These are phyloP conservation scores for Benthosema pterotum DNA, from an alignment of 2,797 vertebrate genomes.

Conservation along the genomic window DNA sequence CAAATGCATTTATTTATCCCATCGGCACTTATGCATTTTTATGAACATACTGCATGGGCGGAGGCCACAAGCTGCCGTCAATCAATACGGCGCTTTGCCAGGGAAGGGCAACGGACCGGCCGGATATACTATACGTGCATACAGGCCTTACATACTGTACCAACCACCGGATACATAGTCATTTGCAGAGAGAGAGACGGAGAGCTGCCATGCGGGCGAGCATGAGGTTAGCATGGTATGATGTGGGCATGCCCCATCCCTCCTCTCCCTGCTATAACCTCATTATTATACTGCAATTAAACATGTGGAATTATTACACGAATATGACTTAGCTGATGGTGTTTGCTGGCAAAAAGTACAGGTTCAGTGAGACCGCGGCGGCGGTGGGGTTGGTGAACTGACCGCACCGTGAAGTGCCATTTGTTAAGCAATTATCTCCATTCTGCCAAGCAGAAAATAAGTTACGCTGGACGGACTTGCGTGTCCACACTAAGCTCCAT, in stretches of 20 bases:
- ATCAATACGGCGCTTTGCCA: slow-evolving; percentile 58
- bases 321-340: slow-evolving; percentile 37
- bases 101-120: slow-evolving; percentile 46
- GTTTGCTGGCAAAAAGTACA: slow-evolving; percentile 50
- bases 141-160: slow-evolving; percentile 30
- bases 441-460: slow-evolving; percentile 74
- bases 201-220: slow-evolving; percentile 41
- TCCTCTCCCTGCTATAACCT: no score
- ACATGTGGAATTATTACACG: slow-evolving; percentile 39
- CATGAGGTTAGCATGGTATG: slow-evolving; percentile 30
- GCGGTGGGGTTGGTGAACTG: slow-evolving; percentile 43
- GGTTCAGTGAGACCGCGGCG: slow-evolving; percentile 25
- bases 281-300: slow-evolving; percentile 47
- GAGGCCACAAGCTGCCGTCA: slow-evolving; percentile 45
- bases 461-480: slow-evolving; percentile 52
- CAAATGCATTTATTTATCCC: slow-evolving; percentile 61
- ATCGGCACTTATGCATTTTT: slow-evolving; percentile 57
- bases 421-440: slow-evolving; percentile 80
- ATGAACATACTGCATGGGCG: slow-evolving; percentile 61
- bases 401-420: slow-evolving; percentile 65
- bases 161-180: slow-evolving; percentile 34
- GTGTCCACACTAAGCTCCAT: slow-evolving; percentile 59
- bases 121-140: slow-evolving; percentile 50
- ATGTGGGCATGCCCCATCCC: slow-evolving; percentile 24
- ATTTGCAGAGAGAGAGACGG: slow-evolving; percentile 49